Percentiles rank a stretch among this genome's conserved stretches.
Evolutionary conservation across 2,888 invertebrate species (phyloP).

Genomic region (Cenopis cana): DNA sequence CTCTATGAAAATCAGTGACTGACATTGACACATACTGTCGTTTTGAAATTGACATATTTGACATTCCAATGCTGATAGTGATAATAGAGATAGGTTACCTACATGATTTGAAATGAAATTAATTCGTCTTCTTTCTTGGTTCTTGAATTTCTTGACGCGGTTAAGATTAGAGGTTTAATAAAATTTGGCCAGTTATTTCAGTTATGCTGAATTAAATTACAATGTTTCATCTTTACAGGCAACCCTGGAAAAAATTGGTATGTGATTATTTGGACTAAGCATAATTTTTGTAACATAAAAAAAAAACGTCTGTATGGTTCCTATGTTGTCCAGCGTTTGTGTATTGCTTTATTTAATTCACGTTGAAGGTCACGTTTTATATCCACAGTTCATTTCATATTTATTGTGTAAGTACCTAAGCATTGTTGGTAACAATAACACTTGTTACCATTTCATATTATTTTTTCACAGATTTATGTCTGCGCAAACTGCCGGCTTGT

Average conservation of each 20-base stretch:
- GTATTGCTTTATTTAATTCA: background rate
- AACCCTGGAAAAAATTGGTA: conserved; percentile 28
- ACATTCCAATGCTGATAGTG: background rate
- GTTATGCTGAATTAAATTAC: conserved; percentile 21
- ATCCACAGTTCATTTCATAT: background rate
- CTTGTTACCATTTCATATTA: background rate
- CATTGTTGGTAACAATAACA: background rate
- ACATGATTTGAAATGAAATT: too few species aligned
- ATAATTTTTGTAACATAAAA: background rate
- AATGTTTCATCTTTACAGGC: conserved; percentile 23
- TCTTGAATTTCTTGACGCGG: background rate
- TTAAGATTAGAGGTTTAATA: background rate
- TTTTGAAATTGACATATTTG: background rate
- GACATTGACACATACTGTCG: background rate
- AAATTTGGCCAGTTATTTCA: background rate
- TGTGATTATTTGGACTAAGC: too few species aligned
- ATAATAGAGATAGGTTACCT: too few species aligned
- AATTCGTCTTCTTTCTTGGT: too few species aligned
- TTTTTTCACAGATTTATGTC: conserved; percentile 53
- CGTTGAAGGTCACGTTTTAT: background rate
- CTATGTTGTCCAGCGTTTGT: background rate
- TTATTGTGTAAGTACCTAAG: background rate
- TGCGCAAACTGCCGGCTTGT: conserved; percentile 47
- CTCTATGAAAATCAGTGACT: background rate
- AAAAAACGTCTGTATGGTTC: background rate